Conservation (phyloP, 35 echinoderm and acorn worm genomes). For the Ptychodera flava region DNA sequence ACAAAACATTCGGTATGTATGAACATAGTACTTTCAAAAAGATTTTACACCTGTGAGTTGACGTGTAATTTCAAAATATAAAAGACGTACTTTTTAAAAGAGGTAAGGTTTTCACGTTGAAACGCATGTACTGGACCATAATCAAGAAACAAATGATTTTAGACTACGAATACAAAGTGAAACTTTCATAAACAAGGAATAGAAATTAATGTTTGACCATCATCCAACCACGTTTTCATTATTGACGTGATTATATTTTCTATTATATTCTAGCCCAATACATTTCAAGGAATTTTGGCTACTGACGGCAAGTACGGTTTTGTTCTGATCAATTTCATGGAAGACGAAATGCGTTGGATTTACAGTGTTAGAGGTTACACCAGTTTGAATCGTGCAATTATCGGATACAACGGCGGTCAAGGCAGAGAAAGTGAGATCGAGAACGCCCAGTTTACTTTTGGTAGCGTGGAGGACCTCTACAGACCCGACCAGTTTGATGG, state of each 20-base stretch:
- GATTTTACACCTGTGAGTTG: background rate
- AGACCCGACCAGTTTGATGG: constrained; percentile 22
- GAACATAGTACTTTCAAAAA: background rate
- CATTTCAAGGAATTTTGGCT: constrained; percentile 3
- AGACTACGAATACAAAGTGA: too few species aligned
- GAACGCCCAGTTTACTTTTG: constrained; percentile 2
- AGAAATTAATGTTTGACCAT: too few species aligned
- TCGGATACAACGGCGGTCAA: constrained; percentile 13
- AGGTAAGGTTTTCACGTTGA: too few species aligned
- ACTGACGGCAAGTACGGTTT: constrained; percentile 15
- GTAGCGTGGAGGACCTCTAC: background rate
- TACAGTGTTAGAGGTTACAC: background rate
- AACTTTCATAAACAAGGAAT: too few species aligned
- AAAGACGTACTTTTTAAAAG: too few species aligned
- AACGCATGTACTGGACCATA: too few species aligned
- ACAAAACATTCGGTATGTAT: constrained; percentile 3
- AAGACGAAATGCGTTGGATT: constrained; percentile 4
- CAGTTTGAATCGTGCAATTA: constrained; percentile 19
- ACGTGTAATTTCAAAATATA: too few species aligned
- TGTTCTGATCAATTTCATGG: constrained; percentile 3
- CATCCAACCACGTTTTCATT: too few species aligned
- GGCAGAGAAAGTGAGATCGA: background rate
- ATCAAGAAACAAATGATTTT: too few species aligned
- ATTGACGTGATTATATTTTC: too few species aligned
- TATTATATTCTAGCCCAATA: constrained; percentile 1